A percentile compares a stretch with the other conserved stretches of the same genome.
Evolutionary conservation across 2,797 vertebrate species (phyloP).

Genomic region (Heliangelus exortis): DNA sequence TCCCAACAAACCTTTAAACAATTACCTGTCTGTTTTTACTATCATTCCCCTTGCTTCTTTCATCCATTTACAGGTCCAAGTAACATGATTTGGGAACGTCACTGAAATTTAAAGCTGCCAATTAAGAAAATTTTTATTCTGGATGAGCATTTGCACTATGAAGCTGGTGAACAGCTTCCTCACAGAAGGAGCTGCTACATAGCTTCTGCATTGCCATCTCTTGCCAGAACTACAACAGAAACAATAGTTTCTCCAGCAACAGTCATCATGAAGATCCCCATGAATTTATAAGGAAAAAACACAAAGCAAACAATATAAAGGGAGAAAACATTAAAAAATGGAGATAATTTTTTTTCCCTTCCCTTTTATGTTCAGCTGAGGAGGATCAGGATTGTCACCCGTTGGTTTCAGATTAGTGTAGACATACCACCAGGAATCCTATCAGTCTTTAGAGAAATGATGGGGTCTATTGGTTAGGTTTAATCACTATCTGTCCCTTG

Average conservation of each 20-base stretch:
- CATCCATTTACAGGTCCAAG: not conserved
- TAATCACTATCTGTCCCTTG: not conserved
- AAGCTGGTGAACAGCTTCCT: not conserved
- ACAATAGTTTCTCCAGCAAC: not conserved
- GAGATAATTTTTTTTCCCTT: not conserved
- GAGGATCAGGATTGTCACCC: not conserved
- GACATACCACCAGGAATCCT: not conserved
- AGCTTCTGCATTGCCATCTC: not conserved
- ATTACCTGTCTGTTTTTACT: not conserved
- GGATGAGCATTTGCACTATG: not conserved
- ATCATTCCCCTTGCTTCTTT: not conserved
- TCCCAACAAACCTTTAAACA: not conserved
- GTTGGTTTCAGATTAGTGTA: not conserved
- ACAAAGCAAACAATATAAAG: not conserved
- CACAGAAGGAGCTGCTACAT: not conserved
- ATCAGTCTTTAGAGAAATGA: not conserved
- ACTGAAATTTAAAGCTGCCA: not conserved
- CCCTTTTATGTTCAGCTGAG: not conserved
- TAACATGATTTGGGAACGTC: not conserved
- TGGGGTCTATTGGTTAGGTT: not conserved
- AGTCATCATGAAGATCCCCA: not conserved
- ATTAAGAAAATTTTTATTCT: not conserved
- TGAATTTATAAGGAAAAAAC: not conserved
- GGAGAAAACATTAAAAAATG: not conserved
- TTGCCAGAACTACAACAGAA: not conserved